Evolutionary conservation across 2,797 vertebrate species (phyloP).

Genomic region (Artibeus jamaicensis): DNA sequence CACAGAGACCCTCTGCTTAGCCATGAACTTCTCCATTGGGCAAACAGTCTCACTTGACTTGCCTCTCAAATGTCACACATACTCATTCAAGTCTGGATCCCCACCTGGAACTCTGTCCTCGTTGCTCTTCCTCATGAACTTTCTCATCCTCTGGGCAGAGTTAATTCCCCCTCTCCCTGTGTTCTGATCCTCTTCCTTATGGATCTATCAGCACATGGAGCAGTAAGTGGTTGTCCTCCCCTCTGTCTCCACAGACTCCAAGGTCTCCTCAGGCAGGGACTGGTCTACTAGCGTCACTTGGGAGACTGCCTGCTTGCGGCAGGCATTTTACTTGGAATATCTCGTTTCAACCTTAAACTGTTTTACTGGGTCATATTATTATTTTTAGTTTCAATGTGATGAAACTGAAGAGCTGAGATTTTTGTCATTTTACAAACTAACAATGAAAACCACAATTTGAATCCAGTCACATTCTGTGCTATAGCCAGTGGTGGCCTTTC

Average conservation of each 20-base stretch:
- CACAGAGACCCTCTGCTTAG: neutral
- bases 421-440: neutral
- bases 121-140: neutral
- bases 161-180: neutral
- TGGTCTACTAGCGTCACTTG: neutral
- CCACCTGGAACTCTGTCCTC: neutral
- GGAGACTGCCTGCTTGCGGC: neutral
- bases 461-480: neutral
- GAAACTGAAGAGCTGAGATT: neutral
- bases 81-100: neutral
- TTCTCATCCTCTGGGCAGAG: neutral
- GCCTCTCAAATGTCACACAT: neutral
- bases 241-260: rapidly evolving
- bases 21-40: too few species aligned
- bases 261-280: neutral
- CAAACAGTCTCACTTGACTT: neutral
- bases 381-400: neutral
- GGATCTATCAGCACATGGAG: neutral
- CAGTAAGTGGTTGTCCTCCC: neutral
- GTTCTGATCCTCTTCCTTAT: neutral
- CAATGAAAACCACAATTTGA: neutral
- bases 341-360: neutral
- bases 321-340: neutral
- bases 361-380: neutral
- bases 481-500: neutral